Evolutionary conservation across 2,888 invertebrate genomes (phyloP).

Genomic region (Cetonia aurata): DNA sequence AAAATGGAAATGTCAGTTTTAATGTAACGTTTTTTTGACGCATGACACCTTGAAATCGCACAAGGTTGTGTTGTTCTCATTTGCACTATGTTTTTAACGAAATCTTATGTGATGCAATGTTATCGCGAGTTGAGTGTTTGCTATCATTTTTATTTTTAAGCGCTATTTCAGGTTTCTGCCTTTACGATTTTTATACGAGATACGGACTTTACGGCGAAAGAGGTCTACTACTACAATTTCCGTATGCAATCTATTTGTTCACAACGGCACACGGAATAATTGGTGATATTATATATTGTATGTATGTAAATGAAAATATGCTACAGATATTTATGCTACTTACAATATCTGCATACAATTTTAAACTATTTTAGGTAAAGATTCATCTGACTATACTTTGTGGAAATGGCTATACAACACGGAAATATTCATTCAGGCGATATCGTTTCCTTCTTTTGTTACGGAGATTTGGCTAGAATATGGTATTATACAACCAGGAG

Average conservation of each 20-base stretch:
- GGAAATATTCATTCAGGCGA: conserved; percentile 31
- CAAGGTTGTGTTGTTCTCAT: too few species aligned
- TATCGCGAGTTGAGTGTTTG: background rate
- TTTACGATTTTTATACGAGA: background rate
- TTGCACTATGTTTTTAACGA: background rate
- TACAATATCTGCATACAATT: background rate
- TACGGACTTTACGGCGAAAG: background rate
- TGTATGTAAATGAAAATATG: background rate
- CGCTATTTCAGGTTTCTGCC: background rate
- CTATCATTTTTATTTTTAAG: conserved; percentile 1
- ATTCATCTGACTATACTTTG: conserved; percentile 13
- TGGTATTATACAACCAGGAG: conserved; percentile 34
- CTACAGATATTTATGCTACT: background rate
- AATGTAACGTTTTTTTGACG: too few species aligned
- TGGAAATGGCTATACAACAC: conserved; percentile 28
- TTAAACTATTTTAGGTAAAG: conserved; percentile 10
- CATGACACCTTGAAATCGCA: too few species aligned
- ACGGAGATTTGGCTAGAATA: conserved; percentile 49
- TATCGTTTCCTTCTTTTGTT: conserved; percentile 51
- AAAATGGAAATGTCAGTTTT: too few species aligned
- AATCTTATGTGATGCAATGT: conserved; percentile 16
- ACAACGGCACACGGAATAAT: conserved; percentile 8
- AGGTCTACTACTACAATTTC: conserved; percentile 8
- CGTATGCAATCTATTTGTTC: conserved; percentile 17
- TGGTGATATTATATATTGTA: conserved; percentile 17